Conservation (phyloP, 2,113 vertebrate species). For the Prochilodus magdalenae region DNA sequence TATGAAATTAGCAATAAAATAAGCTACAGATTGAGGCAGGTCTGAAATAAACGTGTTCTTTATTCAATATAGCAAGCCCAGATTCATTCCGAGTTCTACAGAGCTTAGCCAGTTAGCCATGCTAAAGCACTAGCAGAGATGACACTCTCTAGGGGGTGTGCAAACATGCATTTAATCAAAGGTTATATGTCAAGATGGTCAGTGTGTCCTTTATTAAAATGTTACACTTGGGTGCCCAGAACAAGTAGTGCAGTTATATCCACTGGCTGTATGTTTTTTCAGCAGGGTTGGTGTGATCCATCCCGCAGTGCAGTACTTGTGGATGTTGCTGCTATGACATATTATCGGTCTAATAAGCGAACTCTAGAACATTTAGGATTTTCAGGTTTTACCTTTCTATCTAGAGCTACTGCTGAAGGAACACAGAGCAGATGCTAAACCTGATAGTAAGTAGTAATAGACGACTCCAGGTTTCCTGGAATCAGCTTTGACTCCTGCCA, state of each 20-base stretch:
- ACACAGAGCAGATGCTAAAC: too few species aligned
- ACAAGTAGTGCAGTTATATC: constrained; percentile 21
- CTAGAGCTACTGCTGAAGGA: too few species aligned
- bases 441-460: too few species aligned
- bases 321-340: too few species aligned
- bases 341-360: too few species aligned
- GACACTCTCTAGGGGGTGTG: constrained; percentile 7
- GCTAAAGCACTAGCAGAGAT: constrained; percentile 19
- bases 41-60: too few species aligned
- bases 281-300: constrained; percentile 18
- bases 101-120: not conserved
- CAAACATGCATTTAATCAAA: constrained; percentile 41
- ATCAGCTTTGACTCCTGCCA: too few species aligned
- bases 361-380: too few species aligned
- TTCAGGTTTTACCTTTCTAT: too few species aligned
- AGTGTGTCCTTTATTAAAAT: constrained; percentile 44
- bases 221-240: constrained; percentile 36
- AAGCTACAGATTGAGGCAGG: too few species aligned
- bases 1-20: too few species aligned
- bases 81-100: not conserved
- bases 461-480: too few species aligned
- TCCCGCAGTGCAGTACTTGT: not conserved
- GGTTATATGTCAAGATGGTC: constrained; percentile 4
- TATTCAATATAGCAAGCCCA: not conserved
- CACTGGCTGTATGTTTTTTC: constrained; percentile 3